A percentile compares a stretch with the other conserved stretches of the same genome.
These are phyloP conservation scores for Oreotrochilus melanogaster DNA, from an alignment of 2,113 vertebrate genomes.

Conservation along the genomic window DNA sequence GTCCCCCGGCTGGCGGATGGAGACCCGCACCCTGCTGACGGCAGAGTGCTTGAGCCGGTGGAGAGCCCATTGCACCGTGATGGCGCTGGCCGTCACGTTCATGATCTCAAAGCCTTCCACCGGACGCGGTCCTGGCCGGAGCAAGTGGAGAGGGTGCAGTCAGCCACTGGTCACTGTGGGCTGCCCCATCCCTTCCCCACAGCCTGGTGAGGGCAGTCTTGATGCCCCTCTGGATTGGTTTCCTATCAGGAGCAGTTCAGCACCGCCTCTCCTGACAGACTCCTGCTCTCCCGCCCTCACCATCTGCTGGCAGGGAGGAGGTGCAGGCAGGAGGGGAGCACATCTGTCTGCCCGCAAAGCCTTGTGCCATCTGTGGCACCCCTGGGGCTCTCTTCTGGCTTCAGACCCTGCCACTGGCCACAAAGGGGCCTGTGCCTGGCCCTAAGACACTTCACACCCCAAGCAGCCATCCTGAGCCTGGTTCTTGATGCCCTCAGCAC, in stretches of 20 bases:
- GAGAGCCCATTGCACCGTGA: constrained; percentile 89
- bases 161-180: accelerated
- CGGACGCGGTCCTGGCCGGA: constrained; percentile 84
- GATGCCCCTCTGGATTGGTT: neutral
- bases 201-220: accelerated
- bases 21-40: constrained; percentile 86
- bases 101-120: constrained; percentile 88
- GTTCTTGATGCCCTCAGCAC: neutral
- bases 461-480: neutral
- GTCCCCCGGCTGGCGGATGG: constrained; percentile 81
- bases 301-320: accelerated
- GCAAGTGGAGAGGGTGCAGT: neutral
- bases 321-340: accelerated
- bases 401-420: neutral
- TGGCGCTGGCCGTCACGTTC: constrained; percentile 87
- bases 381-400: neutral
- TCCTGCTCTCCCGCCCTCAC: accelerated
- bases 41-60: constrained; percentile 83
- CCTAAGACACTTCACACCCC: neutral
- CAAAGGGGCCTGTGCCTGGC: neutral
- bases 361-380: accelerated
- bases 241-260: neutral
- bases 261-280: accelerated
- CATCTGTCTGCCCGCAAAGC: neutral
- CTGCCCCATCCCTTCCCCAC: accelerated